phyloP scores from a whole-genome alignment of 1,140 invertebrate genomes.

The Lucilia sericata region DNA sequence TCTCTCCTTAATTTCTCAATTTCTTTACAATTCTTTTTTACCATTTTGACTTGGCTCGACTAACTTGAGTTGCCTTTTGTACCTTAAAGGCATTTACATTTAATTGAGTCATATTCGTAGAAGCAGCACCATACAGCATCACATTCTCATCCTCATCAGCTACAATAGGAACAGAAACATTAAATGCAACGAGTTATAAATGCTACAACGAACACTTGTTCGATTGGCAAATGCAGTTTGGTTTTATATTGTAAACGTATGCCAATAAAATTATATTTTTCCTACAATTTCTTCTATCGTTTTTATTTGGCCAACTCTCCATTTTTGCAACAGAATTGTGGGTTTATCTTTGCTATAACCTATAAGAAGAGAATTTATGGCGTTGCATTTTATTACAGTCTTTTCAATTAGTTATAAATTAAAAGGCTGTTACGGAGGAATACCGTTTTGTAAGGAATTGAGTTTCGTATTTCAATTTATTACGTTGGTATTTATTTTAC shows the following conservation, averaged over 20 bases:
- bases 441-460: too few species aligned
- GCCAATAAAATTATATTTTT: slow-evolving; percentile 7
- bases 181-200: background rate
- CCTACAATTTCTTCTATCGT: background rate
- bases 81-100: background rate
- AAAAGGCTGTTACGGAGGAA: too few species aligned
- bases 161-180: background rate
- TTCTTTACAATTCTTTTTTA: background rate
- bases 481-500: too few species aligned
- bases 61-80: slow-evolving; percentile 15
- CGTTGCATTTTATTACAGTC: background rate
- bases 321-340: background rate
- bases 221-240: slow-evolving; percentile 18
- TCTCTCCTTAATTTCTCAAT: background rate
- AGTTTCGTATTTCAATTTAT: too few species aligned
- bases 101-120: slow-evolving; percentile 19
- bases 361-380: background rate
- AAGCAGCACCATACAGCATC: background rate
- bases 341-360: background rate
- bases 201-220: background rate
- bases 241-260: background rate
- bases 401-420: slow-evolving; percentile 1
- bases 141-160: background rate
- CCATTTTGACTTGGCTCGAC: background rate
- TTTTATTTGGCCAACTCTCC: background rate